Evolutionary conservation across 2,113 vertebrate species (phyloP).

Genomic region (Sander vitreus): DNA sequence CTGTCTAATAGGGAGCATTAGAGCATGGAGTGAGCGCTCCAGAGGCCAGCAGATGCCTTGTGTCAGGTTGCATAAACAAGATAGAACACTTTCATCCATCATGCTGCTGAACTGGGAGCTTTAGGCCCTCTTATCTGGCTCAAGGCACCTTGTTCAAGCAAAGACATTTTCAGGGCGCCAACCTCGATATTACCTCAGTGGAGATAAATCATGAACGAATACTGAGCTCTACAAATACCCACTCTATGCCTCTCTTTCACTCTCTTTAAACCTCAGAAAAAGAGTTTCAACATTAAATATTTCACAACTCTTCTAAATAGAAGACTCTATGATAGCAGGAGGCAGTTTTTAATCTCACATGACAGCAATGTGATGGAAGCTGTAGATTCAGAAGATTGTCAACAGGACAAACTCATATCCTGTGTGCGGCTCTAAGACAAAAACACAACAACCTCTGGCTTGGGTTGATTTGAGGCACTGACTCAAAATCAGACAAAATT

Average conservation of each 20-base stretch:
- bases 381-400: conserved; percentile 18
- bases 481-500: conserved; percentile 9
- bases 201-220: conserved; percentile 72
- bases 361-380: conserved; percentile 17
- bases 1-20: conserved; percentile 50
- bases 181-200: conserved; percentile 71
- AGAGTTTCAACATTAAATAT: conserved; percentile 28
- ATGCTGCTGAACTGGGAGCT: conserved; percentile 69
- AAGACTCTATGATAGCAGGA: conserved; percentile 27
- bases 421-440: conserved; percentile 33
- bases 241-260: conserved; percentile 20
- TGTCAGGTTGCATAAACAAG: conserved; percentile 83
- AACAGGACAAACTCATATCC: conserved; percentile 41
- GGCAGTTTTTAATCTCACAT: conserved; percentile 15
- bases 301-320: conserved; percentile 39
- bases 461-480: not conserved
- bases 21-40: conserved; percentile 54
- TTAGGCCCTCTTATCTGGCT: conserved; percentile 69
- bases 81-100: conserved; percentile 80
- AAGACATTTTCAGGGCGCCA: conserved; percentile 69
- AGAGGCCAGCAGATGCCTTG: conserved; percentile 77
- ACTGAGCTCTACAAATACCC: conserved; percentile 53
- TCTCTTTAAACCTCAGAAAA: conserved; percentile 18
- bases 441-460: conserved; percentile 35
- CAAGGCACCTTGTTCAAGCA: conserved; percentile 70